phyloP scores from a whole-genome alignment of 2,888 invertebrate genomes.

The Drosophila anceps region DNA sequence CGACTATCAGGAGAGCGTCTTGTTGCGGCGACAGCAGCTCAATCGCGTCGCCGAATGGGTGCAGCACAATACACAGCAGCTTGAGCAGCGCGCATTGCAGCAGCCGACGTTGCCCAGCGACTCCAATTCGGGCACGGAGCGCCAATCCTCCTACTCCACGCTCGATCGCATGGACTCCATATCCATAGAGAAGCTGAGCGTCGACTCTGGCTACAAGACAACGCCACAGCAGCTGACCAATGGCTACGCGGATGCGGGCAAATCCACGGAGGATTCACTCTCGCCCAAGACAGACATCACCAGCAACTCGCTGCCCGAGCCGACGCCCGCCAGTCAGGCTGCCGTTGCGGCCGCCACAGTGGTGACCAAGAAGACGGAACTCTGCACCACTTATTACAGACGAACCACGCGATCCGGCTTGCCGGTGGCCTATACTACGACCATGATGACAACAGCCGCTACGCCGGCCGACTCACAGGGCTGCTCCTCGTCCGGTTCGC shows the following conservation, averaged over 20 bases:
- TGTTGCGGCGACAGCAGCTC: constrained; percentile 88
- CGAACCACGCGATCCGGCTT: constrained; percentile 81
- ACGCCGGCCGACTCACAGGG: constrained; percentile 38
- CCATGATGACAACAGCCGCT: constrained; percentile 33
- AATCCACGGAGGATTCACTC: constrained; percentile 81
- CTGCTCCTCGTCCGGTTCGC: constrained; percentile 66
- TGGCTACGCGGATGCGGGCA: constrained; percentile 71
- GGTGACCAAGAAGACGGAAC: constrained; percentile 59
- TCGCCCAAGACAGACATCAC: constrained; percentile 81
- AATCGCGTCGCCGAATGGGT: constrained; percentile 92
- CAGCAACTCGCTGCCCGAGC: constrained; percentile 65
- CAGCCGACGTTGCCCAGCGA: constrained; percentile 62
- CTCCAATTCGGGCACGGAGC: constrained; percentile 73
- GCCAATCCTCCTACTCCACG: constrained; percentile 79
- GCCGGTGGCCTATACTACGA: constrained; percentile 79
- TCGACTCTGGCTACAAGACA: constrained; percentile 84
- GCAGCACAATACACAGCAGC: constrained; percentile 88
- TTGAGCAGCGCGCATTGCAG: constrained; percentile 76
- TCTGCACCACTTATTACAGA: constrained; percentile 80
- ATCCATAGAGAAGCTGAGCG: constrained; percentile 83
- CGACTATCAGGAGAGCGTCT: constrained; percentile 85
- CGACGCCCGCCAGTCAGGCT: constrained; percentile 4
- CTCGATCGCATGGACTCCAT: constrained; percentile 83
- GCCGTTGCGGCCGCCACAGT: not conserved
- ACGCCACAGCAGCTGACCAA: constrained; percentile 81